Percentiles rank a stretch among this genome's conserved stretches.
phyloP scores from a whole-genome alignment of 2,113 vertebrate species.

The Panurus biarmicus region DNA sequence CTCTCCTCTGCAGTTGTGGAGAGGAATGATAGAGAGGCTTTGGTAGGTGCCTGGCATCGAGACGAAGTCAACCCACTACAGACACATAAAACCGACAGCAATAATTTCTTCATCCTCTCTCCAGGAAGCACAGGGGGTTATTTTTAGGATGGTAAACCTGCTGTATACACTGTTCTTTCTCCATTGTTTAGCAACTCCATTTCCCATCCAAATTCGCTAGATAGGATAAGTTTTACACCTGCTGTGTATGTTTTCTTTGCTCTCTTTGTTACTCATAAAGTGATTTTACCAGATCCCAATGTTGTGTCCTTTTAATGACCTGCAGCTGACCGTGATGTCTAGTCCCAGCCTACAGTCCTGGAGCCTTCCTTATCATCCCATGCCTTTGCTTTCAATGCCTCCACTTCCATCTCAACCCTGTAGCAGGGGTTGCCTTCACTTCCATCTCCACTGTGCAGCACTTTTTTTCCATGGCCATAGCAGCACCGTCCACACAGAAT shows the following conservation, averaged over 20 bases:
- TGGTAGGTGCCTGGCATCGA: background rate
- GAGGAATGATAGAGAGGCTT: background rate
- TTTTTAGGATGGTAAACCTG: background rate
- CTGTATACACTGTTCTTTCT: background rate
- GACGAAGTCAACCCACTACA: accelerated
- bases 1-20: background rate
- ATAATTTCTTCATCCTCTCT: background rate
- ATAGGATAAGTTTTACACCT: background rate
- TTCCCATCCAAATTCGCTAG: background rate
- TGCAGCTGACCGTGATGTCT: background rate
- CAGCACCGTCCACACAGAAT: background rate
- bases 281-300: background rate
- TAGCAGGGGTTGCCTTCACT: background rate
- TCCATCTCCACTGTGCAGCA: background rate
- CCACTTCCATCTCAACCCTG: background rate
- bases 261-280: background rate
- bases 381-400: background rate
- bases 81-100: accelerated
- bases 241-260: background rate
- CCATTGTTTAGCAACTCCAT: background rate
- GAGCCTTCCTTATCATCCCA: background rate
- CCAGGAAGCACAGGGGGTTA: background rate
- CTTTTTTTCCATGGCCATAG: background rate
- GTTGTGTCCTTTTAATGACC: background rate
- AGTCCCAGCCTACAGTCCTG: background rate